Percentiles rank a stretch among this genome's conserved stretches.
These are phyloP conservation scores for Gastracanthus pulcherrimus DNA, from an alignment of 2,888 invertebrate species.

Conservation along the genomic window DNA sequence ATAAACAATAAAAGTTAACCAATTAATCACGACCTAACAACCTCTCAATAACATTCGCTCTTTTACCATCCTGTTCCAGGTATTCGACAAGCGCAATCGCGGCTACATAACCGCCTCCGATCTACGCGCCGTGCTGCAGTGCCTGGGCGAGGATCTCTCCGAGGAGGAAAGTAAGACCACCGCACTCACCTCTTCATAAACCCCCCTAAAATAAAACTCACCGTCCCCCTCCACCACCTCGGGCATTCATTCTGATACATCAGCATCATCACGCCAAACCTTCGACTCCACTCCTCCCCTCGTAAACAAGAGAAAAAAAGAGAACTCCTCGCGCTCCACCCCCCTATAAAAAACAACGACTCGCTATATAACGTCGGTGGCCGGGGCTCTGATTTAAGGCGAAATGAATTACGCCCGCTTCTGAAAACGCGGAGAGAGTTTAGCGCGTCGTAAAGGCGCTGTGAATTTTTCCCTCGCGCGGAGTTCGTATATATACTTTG, in stretches of 20 bases:
- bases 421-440: background rate
- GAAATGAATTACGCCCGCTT: slow-evolving; percentile 13
- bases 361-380: too few species aligned
- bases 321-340: background rate
- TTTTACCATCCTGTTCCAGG: slow-evolving; percentile 72
- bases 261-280: too few species aligned
- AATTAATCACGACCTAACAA: background rate
- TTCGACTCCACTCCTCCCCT: too few species aligned
- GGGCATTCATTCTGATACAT: too few species aligned
- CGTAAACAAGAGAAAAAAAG: background rate
- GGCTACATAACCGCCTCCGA: slow-evolving; percentile 95
- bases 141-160: slow-evolving; percentile 91
- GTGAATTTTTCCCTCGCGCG: slow-evolving; percentile 21
- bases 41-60: too few species aligned
- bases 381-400: background rate
- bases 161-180: slow-evolving; percentile 92
- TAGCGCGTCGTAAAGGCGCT: slow-evolving; percentile 12
- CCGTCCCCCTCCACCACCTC: too few species aligned
- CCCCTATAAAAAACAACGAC: background rate
- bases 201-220: background rate
- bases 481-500: background rate
- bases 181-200: background rate
- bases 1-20: too few species aligned
- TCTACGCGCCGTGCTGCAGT: slow-evolving; percentile 91
- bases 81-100: slow-evolving; percentile 94